These are phyloP conservation scores for Sitta europaea DNA, from an alignment of 2,113 vertebrate genomes.

Conservation along the genomic window DNA sequence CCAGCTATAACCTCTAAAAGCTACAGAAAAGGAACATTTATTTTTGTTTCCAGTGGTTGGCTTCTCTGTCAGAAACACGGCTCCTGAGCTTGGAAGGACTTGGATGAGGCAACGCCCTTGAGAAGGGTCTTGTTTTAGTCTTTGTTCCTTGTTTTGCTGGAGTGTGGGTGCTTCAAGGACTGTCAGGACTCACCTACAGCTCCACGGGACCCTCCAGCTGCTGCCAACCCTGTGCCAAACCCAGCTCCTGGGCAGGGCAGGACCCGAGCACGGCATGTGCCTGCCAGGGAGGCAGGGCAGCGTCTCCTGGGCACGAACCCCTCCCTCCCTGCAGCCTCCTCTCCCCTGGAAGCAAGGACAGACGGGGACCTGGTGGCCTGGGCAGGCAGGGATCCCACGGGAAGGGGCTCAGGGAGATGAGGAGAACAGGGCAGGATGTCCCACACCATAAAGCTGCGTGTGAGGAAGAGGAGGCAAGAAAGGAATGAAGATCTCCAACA, in stretches of 20 bases:
- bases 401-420: neutral
- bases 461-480: neutral
- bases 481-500: accelerated
- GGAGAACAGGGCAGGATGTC: neutral
- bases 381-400: neutral
- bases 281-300: neutral
- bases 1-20: slow-evolving; percentile 25
- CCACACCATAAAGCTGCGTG: accelerated
- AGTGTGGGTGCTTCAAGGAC: neutral
- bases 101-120: neutral
- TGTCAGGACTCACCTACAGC: slow-evolving; percentile 10
- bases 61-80: slow-evolving; percentile 76
- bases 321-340: neutral
- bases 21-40: slow-evolving; percentile 32
- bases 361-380: neutral
- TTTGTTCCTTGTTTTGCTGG: neutral
- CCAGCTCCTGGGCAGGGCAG: neutral
- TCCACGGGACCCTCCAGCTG: slow-evolving; percentile 17
- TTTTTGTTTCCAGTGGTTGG: slow-evolving; percentile 62
- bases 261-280: accelerated
- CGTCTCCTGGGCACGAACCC: neutral
- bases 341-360: neutral
- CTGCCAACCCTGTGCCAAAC: neutral
- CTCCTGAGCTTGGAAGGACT: slow-evolving; percentile 72
- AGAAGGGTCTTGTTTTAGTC: neutral